A percentile compares a stretch with the other conserved stretches of the same genome.
phyloP scores from a whole-genome alignment of 2,888 invertebrate species.

The Teleiodes luculella region DNA sequence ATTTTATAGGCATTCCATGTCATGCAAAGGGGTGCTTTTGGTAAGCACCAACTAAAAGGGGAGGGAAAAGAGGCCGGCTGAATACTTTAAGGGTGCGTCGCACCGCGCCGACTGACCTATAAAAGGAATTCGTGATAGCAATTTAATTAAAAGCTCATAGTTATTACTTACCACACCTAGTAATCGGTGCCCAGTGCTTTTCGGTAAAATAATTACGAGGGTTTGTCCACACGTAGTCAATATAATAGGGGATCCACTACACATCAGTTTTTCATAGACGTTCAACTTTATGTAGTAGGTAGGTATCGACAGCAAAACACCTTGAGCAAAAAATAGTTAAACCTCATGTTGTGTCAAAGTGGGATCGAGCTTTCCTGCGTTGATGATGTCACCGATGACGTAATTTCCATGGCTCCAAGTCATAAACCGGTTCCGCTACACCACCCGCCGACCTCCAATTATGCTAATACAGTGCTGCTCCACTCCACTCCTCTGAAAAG shows the following conservation, averaged over 20 bases:
- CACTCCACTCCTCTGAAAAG: constrained; percentile 42
- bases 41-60: neutral
- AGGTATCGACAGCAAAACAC: too few relatives aligned
- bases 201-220: too few relatives aligned
- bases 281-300: too few relatives aligned
- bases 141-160: constrained; percentile 41
- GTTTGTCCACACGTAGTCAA: too few relatives aligned
- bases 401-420: constrained; percentile 50
- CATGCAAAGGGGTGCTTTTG: neutral
- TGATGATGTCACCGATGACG: constrained; percentile 68
- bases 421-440: constrained; percentile 59
- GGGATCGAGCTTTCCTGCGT: constrained; percentile 16
- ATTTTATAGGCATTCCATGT: too few relatives aligned
- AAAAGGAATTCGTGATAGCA: constrained; percentile 43
- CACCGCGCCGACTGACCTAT: constrained; percentile 39
- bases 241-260: too few relatives aligned
- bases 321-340: too few relatives aligned
- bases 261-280: too few relatives aligned
- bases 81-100: constrained; percentile 39
- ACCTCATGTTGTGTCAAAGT: too few relatives aligned
- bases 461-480: constrained; percentile 60
- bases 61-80: neutral
- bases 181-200: neutral
- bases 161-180: constrained; percentile 33
- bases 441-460: constrained; percentile 63